Percentiles rank a stretch among this genome's conserved stretches.
phyloP scores from a whole-genome alignment of 2,888 invertebrate species.

The Marronus borbonicus region DNA sequence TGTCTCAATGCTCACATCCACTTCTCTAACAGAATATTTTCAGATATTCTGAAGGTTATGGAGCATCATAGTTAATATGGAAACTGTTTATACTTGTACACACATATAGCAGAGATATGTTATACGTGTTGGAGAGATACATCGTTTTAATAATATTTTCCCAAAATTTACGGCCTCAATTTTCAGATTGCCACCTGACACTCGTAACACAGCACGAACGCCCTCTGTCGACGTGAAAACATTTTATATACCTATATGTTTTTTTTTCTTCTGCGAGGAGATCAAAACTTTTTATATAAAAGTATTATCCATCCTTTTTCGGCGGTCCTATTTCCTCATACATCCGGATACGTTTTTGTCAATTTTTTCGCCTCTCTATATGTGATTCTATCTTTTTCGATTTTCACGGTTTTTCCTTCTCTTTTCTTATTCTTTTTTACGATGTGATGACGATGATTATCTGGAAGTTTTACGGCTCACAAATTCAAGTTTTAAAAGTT shows the following conservation, averaged over 20 bases:
- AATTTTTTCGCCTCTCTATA: conserved; percentile 19
- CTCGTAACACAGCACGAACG: background rate
- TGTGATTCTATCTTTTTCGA: conserved; percentile 1
- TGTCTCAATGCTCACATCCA: background rate
- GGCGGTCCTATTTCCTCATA: conserved; percentile 13
- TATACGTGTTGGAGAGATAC: background rate
- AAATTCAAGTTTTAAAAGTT: conserved; percentile 51
- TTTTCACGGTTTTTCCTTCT: conserved; percentile 14
- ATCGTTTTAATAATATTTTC: conserved; percentile 26
- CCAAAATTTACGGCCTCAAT: conserved; percentile 29
- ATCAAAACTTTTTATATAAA: conserved; percentile 47
- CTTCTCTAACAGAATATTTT: background rate
- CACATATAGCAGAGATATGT: background rate
- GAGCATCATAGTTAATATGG: background rate
- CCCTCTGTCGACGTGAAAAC: conserved; percentile 13
- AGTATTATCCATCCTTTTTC: conserved; percentile 35
- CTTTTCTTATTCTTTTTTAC: conserved; percentile 43
- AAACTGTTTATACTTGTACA: conserved; percentile 1
- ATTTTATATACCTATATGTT: conserved; percentile 15
- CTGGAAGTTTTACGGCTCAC: conserved; percentile 47
- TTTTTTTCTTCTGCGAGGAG: conserved; percentile 11
- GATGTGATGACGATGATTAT: conserved; percentile 48
- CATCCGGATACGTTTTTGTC: conserved; percentile 32
- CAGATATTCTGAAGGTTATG: background rate
- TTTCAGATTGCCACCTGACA: conserved; percentile 34